Evolutionary conservation across 2,888 invertebrate genomes (phyloP), one percentile per base, ranked within the genome.

Genomic region (Stenodema calcarata): DNA sequence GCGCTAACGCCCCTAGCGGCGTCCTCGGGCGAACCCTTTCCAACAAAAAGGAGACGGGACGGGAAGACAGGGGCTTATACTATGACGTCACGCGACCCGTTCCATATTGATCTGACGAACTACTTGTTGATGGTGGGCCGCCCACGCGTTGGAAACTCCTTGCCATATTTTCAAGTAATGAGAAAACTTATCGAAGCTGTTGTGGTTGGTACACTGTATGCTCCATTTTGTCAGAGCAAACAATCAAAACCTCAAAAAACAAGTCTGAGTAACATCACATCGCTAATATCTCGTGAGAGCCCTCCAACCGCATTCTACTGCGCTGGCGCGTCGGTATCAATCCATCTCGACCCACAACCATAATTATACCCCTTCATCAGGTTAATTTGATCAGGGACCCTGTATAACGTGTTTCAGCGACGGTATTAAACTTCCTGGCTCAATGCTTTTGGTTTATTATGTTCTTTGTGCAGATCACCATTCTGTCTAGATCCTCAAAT

Each of bases 121-220:
- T 80, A 80, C 80, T 80, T 80, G 80, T 80, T 80, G 80, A 80
- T 80, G 80, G 41, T 73, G 73, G 18, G 18, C 28, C 35, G 54
- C 80, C 80, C 80, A 80, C 80, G 80, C 80, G 23, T 28, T 9
- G 18, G 23, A 78, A 78, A 78, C 44, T 27, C 23, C 18, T 23
- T 44, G 44, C 78, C 78, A 44, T 78, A 78, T 44, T 78, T 35
- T 78, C 78, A 78, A 78, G 42, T 78, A 78, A 78, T 78, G 23
- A 62, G 62, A 18, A 11, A 62, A 11, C 23, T 23, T 62, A 23
- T 4, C 23, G 11, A 18, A 27, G 62, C 62, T 23, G 23, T 23
- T 0, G 23, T 9, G 18, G 62, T 2, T 18, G 27, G 62, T 2
- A 11, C 23, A 27, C 23, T 62, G 1, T 18, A 62, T 23, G 23